phyloP scores from a whole-genome alignment of 2,113 vertebrate genomes.

The Gymnarchus niloticus region DNA sequence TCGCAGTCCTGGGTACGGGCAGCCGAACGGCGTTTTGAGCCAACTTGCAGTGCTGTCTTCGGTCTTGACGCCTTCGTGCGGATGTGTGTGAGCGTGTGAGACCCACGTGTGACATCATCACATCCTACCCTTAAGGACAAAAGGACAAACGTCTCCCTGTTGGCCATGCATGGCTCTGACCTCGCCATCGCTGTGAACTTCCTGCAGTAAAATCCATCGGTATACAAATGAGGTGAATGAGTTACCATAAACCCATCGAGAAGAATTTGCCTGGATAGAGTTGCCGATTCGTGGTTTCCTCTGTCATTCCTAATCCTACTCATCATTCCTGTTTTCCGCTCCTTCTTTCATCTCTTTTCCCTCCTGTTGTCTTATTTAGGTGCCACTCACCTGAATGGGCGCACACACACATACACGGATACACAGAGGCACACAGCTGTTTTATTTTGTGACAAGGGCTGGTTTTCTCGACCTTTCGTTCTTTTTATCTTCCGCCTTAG shows the following conservation, averaged over 20 bases:
- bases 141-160: background rate
- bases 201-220: background rate
- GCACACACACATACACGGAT: background rate
- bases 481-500: background rate
- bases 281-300: background rate
- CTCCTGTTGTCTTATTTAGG: background rate
- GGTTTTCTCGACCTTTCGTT: background rate
- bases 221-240: slow-evolving; percentile 7
- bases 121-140: background rate
- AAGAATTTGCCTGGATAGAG: slow-evolving; percentile 8
- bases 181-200: background rate
- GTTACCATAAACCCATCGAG: background rate
- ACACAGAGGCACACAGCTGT: background rate
- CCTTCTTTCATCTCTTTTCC: background rate
- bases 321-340: background rate
- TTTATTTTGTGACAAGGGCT: background rate
- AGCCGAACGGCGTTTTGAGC: no score
- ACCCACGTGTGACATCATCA: background rate
- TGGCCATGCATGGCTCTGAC: background rate
- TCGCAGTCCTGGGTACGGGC: no score
- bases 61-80: background rate
- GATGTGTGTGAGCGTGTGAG: background rate
- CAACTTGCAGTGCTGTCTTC: background rate
- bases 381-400: background rate
- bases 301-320: background rate